A percentile compares a stretch with the other conserved stretches of the same genome.
phyloP scores from a whole-genome alignment of 2,888 invertebrate genomes.

The Emmelina monodactyla region DNA sequence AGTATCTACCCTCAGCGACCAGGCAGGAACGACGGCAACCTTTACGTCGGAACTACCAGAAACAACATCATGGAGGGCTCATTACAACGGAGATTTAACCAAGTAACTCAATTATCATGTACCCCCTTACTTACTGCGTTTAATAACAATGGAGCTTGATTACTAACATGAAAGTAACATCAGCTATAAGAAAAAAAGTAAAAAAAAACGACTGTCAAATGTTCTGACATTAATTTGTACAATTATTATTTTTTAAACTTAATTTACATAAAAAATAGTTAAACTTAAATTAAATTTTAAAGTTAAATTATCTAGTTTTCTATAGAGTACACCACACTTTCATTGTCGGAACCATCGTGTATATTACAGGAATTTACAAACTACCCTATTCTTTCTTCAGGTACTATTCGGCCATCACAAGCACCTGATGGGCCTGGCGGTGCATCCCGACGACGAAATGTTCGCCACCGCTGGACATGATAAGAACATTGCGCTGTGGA shows the following conservation, averaged over 20 bases:
- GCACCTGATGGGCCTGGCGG: slow-evolving; percentile 86
- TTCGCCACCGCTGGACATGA: slow-evolving; percentile 94
- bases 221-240: too few species aligned
- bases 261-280: too few species aligned
- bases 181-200: too few species aligned
- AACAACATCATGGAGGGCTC: slow-evolving; percentile 93
- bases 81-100: slow-evolving; percentile 85
- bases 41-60: slow-evolving; percentile 89
- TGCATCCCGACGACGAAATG: slow-evolving; percentile 89
- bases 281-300: too few species aligned
- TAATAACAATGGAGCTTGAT: too few species aligned
- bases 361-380: slow-evolving; percentile 1
- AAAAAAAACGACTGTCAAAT: too few species aligned
- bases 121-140: too few species aligned
- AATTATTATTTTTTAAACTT: too few species aligned
- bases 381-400: slow-evolving; percentile 50
- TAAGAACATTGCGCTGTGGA: slow-evolving; percentile 90
- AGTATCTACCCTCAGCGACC: slow-evolving; percentile 89
- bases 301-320: too few species aligned
- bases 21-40: slow-evolving; percentile 87
- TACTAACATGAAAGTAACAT: too few species aligned
- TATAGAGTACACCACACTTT: too few species aligned
- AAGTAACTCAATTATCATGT: too few species aligned
- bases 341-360: neutral
- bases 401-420: slow-evolving; percentile 89